Percentiles rank a stretch among this genome's conserved stretches.
Evolutionary conservation across 2,888 invertebrate genomes (phyloP).

Genomic region (Thalpophila matura): DNA sequence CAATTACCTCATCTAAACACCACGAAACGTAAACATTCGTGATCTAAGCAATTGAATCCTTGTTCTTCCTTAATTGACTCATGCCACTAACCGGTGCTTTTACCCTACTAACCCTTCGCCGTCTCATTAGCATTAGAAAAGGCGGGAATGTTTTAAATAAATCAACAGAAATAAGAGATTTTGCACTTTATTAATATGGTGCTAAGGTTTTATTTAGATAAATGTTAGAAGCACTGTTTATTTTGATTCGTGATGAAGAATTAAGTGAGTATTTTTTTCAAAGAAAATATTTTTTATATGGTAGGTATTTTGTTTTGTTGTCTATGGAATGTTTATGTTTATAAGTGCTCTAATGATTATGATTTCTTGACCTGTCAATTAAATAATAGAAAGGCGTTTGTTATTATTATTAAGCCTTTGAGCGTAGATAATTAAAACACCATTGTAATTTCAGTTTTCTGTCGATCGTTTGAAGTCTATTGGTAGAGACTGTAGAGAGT

Average conservation of each 20-base stretch:
- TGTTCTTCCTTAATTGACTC: conserved; percentile 27
- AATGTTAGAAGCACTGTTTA: background rate
- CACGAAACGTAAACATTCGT: conserved; percentile 30
- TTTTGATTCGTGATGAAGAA: conserved; percentile 55
- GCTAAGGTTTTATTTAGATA: background rate
- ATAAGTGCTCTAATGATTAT: conserved; percentile 16
- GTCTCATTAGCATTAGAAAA: conserved; percentile 68
- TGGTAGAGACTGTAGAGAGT: too few species aligned
- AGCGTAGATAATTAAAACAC: too few species aligned
- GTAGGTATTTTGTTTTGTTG: conserved; percentile 16
- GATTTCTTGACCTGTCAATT: conserved; percentile 21
- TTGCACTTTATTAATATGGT: background rate
- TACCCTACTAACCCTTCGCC: conserved; percentile 58
- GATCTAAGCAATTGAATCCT: conserved; percentile 21
- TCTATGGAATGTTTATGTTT: conserved; percentile 15
- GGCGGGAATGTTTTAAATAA: conserved; percentile 10
- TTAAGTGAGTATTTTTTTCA: conserved; percentile 37
- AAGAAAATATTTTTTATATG: conserved; percentile 25
- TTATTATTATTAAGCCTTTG: conserved; percentile 6
- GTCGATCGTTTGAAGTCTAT: too few species aligned
- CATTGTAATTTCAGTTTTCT: too few species aligned
- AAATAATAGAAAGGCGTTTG: background rate
- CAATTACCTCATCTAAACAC: conserved; percentile 16
- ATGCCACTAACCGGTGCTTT: conserved; percentile 38
- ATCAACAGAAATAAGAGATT: background rate